Evolutionary conservation across 2,888 invertebrate species (phyloP).

Genomic region (Coremacera marginata): DNA sequence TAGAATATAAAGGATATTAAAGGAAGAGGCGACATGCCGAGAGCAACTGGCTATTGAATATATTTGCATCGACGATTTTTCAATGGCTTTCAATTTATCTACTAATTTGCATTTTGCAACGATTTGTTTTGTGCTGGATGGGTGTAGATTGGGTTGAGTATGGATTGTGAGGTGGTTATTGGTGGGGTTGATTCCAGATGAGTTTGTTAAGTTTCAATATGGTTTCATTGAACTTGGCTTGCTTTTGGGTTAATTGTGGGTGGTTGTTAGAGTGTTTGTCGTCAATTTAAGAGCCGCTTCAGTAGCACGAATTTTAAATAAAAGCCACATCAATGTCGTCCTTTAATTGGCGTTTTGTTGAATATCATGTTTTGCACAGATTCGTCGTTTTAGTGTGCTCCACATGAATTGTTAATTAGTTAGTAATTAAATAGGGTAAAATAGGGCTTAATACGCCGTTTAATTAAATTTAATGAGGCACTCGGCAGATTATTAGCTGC

Average conservation of each 20-base stretch:
- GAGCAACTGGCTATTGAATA: slow-evolving; percentile 36
- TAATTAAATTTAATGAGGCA: slow-evolving; percentile 16
- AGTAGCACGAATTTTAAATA: slow-evolving; percentile 15
- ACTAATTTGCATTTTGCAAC: slow-evolving; percentile 37
- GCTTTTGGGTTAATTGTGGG: background rate
- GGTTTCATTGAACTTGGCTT: too few relatives aligned
- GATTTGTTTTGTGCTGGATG: slow-evolving; percentile 13
- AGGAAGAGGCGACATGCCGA: background rate
- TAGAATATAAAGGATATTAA: background rate
- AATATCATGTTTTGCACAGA: background rate
- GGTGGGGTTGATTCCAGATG: background rate
- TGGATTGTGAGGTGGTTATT: background rate
- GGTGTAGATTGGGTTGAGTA: background rate
- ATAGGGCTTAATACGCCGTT: background rate
- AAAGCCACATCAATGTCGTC: background rate
- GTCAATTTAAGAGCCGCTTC: background rate
- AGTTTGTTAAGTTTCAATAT: background rate
- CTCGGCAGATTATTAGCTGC: background rate
- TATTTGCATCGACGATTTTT: slow-evolving; percentile 45
- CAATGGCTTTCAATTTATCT: slow-evolving; percentile 46
- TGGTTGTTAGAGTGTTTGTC: background rate
- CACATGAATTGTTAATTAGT: slow-evolving; percentile 12
- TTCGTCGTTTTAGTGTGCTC: background rate
- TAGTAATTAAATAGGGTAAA: background rate
- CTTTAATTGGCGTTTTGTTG: slow-evolving; percentile 9